These are phyloP conservation scores for Catharus bicknelli DNA, from an alignment of 2,113 vertebrate genomes.

Conservation along the genomic window DNA sequence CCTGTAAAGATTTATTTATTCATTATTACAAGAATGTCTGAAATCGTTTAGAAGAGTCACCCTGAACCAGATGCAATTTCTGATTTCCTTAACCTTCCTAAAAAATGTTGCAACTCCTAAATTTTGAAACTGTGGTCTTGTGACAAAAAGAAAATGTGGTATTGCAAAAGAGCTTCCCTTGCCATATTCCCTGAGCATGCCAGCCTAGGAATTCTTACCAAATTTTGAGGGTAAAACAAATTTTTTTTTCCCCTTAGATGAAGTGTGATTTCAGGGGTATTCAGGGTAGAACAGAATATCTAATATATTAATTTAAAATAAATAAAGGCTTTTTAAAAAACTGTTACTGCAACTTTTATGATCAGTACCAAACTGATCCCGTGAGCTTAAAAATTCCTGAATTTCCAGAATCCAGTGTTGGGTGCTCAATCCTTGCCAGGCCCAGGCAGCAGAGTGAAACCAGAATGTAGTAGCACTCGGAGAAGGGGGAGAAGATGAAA, in stretches of 20 bases:
- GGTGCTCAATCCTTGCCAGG: background rate
- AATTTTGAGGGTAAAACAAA: background rate
- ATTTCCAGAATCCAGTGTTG: background rate
- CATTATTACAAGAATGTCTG: background rate
- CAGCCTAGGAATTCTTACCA: background rate
- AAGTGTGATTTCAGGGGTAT: too few relatives aligned
- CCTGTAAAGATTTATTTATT: background rate
- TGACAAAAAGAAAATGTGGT: background rate
- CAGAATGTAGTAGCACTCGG: constrained; percentile 67
- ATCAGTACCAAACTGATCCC: background rate
- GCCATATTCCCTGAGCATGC: background rate
- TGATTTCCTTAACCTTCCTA: constrained; percentile 12
- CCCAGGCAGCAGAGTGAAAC: constrained; percentile 43
- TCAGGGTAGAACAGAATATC: rapidly evolving
- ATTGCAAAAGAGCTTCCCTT: constrained; percentile 27
- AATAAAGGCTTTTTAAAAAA: background rate
- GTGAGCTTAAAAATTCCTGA: background rate
- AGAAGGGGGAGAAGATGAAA: constrained; percentile 66
- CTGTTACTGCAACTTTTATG: background rate
- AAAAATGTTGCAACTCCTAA: constrained; percentile 9
- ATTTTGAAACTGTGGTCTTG: constrained; percentile 39
- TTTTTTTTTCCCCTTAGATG: rapidly evolving
- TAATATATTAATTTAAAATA: rapidly evolving
- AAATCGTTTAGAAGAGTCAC: background rate
- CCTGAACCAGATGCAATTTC: background rate